Evolutionary conservation across 2,113 vertebrate species (phyloP).

Genomic region (Cariama cristata): DNA sequence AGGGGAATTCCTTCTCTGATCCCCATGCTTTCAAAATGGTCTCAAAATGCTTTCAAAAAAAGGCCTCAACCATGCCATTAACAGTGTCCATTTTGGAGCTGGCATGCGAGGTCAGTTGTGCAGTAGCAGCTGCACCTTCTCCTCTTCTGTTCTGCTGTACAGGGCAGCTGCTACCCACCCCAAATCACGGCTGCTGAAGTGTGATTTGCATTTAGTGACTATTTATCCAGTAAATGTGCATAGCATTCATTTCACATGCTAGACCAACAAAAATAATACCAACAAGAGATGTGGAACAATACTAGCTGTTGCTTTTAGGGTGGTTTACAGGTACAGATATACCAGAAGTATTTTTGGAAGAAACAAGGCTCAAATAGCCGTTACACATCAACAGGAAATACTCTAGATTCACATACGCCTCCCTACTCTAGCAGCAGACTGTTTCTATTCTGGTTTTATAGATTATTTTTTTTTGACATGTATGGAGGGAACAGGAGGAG

Average conservation of each 20-base stretch:
- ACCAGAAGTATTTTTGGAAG: not conserved
- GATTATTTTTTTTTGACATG: not conserved
- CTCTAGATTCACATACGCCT: not conserved
- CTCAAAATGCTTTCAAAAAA: not conserved
- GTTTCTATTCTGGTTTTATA: not conserved
- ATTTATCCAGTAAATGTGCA: not conserved
- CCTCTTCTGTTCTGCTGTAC: not conserved
- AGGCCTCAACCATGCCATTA: not conserved
- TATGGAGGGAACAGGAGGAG: not conserved
- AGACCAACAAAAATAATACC: not conserved
- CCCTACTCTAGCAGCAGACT: not conserved
- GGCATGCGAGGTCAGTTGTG: not conserved
- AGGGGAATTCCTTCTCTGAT: not conserved
- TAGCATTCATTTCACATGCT: not conserved
- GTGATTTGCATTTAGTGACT: not conserved
- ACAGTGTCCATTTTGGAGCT: not conserved
- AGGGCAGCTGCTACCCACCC: not conserved
- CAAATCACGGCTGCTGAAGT: not conserved
- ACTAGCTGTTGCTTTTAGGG: not conserved
- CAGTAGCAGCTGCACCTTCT: not conserved
- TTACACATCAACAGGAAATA: not conserved
- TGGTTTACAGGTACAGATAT: not conserved
- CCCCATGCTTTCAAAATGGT: not conserved
- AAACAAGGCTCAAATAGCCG: not conserved
- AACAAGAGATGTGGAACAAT: not conserved